These are phyloP conservation scores for Typhlichthys eigenmanni DNA, from an alignment of 2,797 vertebrate genomes.

Conservation along the genomic window DNA sequence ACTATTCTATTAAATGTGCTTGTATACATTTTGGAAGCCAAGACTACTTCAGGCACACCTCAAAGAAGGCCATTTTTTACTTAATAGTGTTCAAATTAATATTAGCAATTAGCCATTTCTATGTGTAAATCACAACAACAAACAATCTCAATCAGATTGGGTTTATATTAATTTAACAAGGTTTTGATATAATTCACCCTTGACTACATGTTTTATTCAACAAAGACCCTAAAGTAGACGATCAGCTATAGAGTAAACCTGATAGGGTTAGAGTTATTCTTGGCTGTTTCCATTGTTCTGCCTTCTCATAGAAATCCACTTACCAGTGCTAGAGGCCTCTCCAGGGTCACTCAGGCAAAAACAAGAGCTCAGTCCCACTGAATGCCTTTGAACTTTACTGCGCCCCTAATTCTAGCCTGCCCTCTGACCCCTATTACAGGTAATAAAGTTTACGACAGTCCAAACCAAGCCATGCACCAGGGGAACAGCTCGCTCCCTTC, in stretches of 20 bases:
- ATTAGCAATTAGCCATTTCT: no score
- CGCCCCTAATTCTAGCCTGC: slow-evolving; percentile 92
- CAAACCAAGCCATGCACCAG: slow-evolving; percentile 97
- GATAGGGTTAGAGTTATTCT: slow-evolving; percentile 48
- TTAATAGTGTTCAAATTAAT: no score
- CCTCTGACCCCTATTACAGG: slow-evolving; percentile 96
- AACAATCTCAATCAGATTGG: no score
- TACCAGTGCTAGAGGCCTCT: slow-evolving; percentile 83
- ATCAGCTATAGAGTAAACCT: slow-evolving; percentile 51
- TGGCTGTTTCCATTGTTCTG: slow-evolving; percentile 60
- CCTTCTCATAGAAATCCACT: slow-evolving; percentile 73
- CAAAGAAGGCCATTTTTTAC: no score
- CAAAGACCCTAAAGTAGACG: slow-evolving; percentile 52
- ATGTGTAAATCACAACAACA: no score
- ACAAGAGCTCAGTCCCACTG: slow-evolving; percentile 85
- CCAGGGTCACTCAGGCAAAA: slow-evolving; percentile 89
- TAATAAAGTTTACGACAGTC: slow-evolving; percentile 99
- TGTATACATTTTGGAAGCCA: no score
- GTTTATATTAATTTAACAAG: no score
- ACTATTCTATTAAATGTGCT: background rate
- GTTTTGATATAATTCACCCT: slow-evolving; percentile 20
- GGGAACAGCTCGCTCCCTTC: slow-evolving; percentile 77
- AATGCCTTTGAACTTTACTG: slow-evolving; percentile 97
- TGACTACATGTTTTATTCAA: slow-evolving; percentile 46
- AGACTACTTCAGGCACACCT: no score